These are phyloP conservation scores for Diachrysia chrysitis DNA, from an alignment of 2,888 invertebrate species.

Conservation along the genomic window DNA sequence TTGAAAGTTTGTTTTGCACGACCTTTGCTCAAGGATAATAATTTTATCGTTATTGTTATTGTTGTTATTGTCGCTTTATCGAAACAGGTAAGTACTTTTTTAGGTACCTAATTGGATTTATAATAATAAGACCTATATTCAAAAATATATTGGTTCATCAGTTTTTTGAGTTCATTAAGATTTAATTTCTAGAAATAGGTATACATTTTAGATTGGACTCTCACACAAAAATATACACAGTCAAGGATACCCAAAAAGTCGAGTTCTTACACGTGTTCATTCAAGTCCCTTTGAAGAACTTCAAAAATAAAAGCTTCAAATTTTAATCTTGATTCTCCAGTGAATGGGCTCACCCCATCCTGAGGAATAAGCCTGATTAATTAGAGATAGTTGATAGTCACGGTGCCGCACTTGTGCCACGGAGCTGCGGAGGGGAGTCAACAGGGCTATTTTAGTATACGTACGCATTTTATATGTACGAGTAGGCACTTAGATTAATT, in stretches of 20 bases:
- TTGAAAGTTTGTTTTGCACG: neutral
- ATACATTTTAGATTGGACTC: neutral
- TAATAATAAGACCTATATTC: no score
- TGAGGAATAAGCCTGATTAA: slow-evolving; percentile 74
- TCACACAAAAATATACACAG: neutral
- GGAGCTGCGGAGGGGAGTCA: slow-evolving; percentile 52
- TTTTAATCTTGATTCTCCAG: slow-evolving; percentile 44
- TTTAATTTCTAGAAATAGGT: no score
- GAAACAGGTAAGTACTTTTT: neutral
- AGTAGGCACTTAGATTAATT: neutral
- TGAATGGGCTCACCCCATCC: slow-evolving; percentile 50
- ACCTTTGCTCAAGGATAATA: neutral
- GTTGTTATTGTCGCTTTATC: neutral
- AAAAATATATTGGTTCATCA: no score
- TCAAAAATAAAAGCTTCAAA: slow-evolving; percentile 44
- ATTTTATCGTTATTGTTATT: neutral
- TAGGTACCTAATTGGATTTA: neutral
- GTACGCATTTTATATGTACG: slow-evolving; percentile 1
- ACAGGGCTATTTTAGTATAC: slow-evolving; percentile 31
- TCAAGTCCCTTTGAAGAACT: slow-evolving; percentile 31
- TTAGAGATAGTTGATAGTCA: slow-evolving; percentile 78
- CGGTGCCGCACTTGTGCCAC: slow-evolving; percentile 63
- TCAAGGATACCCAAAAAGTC: neutral
- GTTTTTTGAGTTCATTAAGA: no score
- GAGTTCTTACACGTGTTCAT: slow-evolving; percentile 26